Evolutionary conservation across 2,888 invertebrate genomes (phyloP).

Genomic region (Apamea crenata): DNA sequence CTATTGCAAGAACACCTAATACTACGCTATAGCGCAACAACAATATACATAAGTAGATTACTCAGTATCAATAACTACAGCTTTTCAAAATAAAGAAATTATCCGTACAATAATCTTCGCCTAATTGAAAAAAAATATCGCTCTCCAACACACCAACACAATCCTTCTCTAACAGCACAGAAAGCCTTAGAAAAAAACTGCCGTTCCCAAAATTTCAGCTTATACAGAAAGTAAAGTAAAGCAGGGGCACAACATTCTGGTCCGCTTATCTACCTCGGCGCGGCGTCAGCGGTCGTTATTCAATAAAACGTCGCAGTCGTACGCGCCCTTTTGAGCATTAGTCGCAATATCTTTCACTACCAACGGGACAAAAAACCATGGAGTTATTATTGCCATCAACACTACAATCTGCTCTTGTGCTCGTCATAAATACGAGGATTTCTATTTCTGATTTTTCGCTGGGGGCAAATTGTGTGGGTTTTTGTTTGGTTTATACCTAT

Average conservation of each 20-base stretch:
- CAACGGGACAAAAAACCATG: constrained; percentile 69
- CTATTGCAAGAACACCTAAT: neutral
- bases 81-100: neutral
- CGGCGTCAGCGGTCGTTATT: constrained; percentile 81
- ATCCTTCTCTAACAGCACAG: constrained; percentile 3
- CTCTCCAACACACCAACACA: neutral
- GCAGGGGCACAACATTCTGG: constrained; percentile 68
- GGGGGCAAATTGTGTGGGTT: constrained; percentile 10
- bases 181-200: constrained; percentile 6
- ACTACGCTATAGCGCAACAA: neutral
- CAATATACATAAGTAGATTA: neutral
- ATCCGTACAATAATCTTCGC: neutral
- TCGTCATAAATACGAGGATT: constrained; percentile 61
- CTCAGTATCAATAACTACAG: neutral
- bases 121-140: neutral
- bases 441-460: constrained; percentile 34
- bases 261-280: constrained; percentile 79
- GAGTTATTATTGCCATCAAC: constrained; percentile 65
- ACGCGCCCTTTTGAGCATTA: constrained; percentile 74
- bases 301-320: constrained; percentile 82
- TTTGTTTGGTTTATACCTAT: neutral
- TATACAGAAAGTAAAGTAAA: constrained; percentile 27
- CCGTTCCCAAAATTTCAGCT: constrained; percentile 14
- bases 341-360: constrained; percentile 74
- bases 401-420: constrained; percentile 56